Evolutionary conservation across 2,797 vertebrate species (phyloP), one percentile per base, ranked within the genome.

Genomic region (Coilia nasus): DNA sequence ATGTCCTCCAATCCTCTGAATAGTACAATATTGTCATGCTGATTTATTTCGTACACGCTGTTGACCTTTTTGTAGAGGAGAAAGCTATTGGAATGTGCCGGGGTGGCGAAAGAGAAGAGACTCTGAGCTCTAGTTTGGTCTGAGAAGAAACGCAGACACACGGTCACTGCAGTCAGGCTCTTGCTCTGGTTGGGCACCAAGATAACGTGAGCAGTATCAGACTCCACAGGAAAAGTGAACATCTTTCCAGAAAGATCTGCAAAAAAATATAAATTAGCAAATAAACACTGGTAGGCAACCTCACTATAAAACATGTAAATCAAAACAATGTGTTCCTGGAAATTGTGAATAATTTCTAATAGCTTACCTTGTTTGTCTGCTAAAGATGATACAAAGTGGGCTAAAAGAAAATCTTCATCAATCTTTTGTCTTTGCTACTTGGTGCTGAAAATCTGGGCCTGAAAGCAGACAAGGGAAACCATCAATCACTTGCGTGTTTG

Each of bases 201-300:
- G 67, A 41, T 41, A 0, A 75, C 67, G 19, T 75, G 67, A 75
- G 67, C 67, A 35, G 67, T 75, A 41, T 41, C 67, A 75, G 67
- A 75, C 67, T 75, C 67, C 31, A 41, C 67, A 75, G 67, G 67
- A 19, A 75, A 75, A 28, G 67, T 75, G 31, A 75, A 75, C 31
- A 75, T 75, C 31, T 75, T 41, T 35, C 67, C 85, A 82, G 64
- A 21, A 87, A 87, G 81, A 19, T 31, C 86, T 87, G 83, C 81
- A 25, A 83, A 90, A 83, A 89, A 89, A 90, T 90, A 84, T 71
- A 88, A 88, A 86, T 41, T 14, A 75, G 12, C 3, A 41, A 35
- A 15, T 4, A 71, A 67, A 71, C 25, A 47, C 46, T 47, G 46
- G 31, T 4, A 15, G 2, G 28, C 28, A 14, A 14, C 28, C 60